phyloP scores from a whole-genome alignment of 2,113 vertebrate species.

The Alligator sinensis region DNA sequence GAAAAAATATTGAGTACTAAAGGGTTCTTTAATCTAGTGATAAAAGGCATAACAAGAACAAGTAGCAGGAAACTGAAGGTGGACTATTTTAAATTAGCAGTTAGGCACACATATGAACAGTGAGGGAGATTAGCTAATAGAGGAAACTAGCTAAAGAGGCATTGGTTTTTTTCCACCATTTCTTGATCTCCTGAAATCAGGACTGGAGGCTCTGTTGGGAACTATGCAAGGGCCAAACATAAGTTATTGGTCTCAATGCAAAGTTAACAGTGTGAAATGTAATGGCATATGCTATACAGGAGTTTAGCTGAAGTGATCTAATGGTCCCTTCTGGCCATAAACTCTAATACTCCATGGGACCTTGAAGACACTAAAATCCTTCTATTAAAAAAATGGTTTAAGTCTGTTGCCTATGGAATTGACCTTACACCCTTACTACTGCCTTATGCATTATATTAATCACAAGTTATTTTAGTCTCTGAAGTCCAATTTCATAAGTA shows the following conservation, averaged over 20 bases:
- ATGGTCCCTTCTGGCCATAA: slow-evolving; percentile 19
- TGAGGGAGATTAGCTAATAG: not conserved
- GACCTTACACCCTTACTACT: not conserved
- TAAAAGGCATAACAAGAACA: not conserved
- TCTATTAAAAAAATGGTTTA: not conserved
- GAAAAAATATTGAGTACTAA: not conserved
- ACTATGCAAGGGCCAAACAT: not conserved
- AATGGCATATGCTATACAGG: slow-evolving; percentile 47
- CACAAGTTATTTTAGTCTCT: slow-evolving; percentile 68
- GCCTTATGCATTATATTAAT: slow-evolving; percentile 34
- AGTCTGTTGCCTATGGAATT: slow-evolving; percentile 34
- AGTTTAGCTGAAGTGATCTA: slow-evolving; percentile 56
- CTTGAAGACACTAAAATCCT: not conserved
- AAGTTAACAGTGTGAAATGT: not conserved
- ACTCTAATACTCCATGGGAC: slow-evolving; percentile 12
- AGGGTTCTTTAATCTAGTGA: not conserved
- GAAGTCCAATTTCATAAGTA: slow-evolving; percentile 67
- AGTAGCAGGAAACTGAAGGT: not conserved
- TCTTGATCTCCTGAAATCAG: not conserved
- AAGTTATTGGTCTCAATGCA: not conserved
- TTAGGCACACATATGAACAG: not conserved
- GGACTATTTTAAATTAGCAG: not conserved
- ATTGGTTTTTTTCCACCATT: no score
- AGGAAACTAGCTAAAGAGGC: not conserved
- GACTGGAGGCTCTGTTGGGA: not conserved